A percentile compares a stretch with the other conserved stretches of the same genome.
phyloP scores from a whole-genome alignment of 2,797 vertebrate genomes.

The Ibycter americanus region DNA sequence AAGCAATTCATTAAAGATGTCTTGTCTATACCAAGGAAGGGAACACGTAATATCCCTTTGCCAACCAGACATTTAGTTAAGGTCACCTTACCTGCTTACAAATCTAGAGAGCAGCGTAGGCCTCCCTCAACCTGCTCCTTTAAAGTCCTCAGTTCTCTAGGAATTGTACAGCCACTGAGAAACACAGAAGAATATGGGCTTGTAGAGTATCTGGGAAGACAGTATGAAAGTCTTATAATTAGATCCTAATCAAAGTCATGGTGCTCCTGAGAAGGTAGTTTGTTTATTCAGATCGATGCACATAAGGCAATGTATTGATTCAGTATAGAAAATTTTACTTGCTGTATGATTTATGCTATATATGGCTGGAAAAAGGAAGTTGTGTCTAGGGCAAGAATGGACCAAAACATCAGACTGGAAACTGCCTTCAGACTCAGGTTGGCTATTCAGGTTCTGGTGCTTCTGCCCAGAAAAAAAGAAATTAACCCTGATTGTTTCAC shows the following conservation, averaged over 20 bases:
- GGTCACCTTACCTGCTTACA: neutral
- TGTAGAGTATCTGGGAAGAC: no score
- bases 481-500: neutral
- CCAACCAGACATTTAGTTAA: neutral
- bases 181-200: neutral
- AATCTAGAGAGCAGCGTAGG: neutral
- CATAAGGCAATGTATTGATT: neutral
- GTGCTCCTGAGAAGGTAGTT: neutral
- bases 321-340: neutral
- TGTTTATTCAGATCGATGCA: neutral
- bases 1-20: constrained; percentile 18
- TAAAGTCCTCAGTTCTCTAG: neutral
- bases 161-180: neutral
- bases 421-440: neutral
- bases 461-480: neutral
- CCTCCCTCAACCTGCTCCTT: neutral
- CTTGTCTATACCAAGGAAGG: neutral
- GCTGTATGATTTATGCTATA: neutral
- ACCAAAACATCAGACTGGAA: neutral
- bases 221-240: neutral
- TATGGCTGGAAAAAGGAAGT: neutral
- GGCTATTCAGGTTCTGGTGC: neutral
- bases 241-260: neutral
- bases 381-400: neutral
- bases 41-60: neutral